Evolutionary conservation across 2,797 vertebrate species (phyloP), one percentile per base, ranked within the genome.

Genomic region (Onychomys arenicola): DNA sequence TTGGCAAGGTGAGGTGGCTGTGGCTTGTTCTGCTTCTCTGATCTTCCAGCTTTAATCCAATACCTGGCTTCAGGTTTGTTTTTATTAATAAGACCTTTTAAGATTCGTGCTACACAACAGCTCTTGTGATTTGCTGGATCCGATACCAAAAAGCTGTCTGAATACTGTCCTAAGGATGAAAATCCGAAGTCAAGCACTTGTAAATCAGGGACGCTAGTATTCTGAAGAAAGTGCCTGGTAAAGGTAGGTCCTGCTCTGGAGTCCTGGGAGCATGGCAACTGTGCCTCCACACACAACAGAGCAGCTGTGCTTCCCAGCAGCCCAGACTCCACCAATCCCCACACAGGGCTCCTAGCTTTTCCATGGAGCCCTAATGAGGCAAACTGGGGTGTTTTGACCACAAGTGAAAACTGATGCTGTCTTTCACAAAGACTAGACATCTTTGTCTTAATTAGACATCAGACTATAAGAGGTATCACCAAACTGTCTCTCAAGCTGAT

Each of bases 371-470:
- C 27, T 57, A 32, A 43, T 43, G 57, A 83, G 40, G 67, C 27
- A 34, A 90, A 43, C 1, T 11, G 10, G 29, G 6, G 3, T 23
- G 5, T 27, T 43, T 2, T 5, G 9, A 2, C 40, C 6, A 4
- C 14, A 16, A 13, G 43, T 29, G 32, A 49, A n/a, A 78, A 13
- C 2, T 1, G 10, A 40, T 6, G 6, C 37, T 21, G 3, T 34
- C 23, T 32, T 25, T 23, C 11, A 91, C 4, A 52, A 57, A 37
- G 37, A 21, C 1, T 1, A 21, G 55, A 21, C 8, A 29, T 7
- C 65, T 19, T 55, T 46, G 13, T 84, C 71, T 76, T 43, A 23
- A 81, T 61, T 13, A 55, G 7, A 10, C 52, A 29, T 23, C 73
- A 29, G 71, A 29, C 23, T 12, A 4, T 27, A 55, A 80, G 46